phyloP scores from a whole-genome alignment of 2,888 invertebrate genomes.

The Tipula unca region DNA sequence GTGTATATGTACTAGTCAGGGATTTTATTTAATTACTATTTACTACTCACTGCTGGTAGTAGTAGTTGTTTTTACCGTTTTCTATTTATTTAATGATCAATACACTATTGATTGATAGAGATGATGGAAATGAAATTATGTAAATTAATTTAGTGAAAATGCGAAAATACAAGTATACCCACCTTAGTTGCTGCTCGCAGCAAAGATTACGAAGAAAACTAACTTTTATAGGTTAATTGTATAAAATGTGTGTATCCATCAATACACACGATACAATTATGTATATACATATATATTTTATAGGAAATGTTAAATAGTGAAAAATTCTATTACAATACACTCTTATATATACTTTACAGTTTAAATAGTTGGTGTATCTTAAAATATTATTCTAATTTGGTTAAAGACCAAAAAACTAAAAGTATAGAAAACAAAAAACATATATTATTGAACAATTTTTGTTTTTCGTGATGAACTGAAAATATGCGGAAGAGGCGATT shows the following conservation, averaged over 20 bases:
- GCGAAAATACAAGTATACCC: neutral
- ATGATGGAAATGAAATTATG: neutral
- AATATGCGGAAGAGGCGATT: neutral
- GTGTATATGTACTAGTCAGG: neutral
- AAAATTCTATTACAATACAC: neutral
- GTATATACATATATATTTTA: too few relatives aligned
- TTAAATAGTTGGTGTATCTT: neutral
- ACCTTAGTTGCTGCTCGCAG: neutral
- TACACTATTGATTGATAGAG: neutral
- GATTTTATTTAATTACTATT: neutral
- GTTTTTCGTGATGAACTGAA: neutral
- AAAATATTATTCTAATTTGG: conserved; percentile 4
- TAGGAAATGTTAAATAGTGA: neutral
- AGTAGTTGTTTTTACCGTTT: neutral
- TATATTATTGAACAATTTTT: neutral
- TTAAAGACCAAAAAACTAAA: conserved; percentile 4
- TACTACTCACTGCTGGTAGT: neutral
- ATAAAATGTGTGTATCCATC: neutral
- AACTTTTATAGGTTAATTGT: neutral
- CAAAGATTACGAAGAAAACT: neutral
- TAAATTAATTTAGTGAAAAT: neutral
- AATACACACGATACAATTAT: neutral
- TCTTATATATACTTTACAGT: neutral
- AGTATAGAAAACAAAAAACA: neutral
- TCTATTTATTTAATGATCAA: neutral